Evolutionary conservation across 2,113 vertebrate genomes (phyloP), one percentile per base, ranked within the genome.

Genomic region (Cottus gobio): DNA sequence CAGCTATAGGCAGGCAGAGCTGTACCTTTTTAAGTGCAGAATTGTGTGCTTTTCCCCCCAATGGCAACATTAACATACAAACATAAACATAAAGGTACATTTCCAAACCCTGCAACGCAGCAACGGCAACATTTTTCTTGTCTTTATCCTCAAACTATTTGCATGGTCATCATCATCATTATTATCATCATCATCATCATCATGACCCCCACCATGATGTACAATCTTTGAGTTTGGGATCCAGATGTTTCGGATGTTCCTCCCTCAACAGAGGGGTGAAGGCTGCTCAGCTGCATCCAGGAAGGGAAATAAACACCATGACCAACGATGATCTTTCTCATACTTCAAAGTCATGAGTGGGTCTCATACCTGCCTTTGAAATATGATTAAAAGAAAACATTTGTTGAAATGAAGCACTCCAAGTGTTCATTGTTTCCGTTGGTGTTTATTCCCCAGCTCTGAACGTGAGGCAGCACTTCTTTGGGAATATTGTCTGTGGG

Each of bases 231-330:
- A 87, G 87, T 71, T 88, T 63, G 85, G 88, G 85, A 70, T 87
- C 73, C 90, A 80, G 84, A 91, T 90, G 71, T 87, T 88, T 82
- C 82, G 39, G 71, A 87, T 87, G 82, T 67, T 69, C 82, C 85
- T 85, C 81, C 71, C 13, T 83, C 13, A 0, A 18, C 24, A 64
- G 76, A 87, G 81, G 84, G 71, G 1, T 61, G 72, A 86, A 84
- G 84, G 66, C 79, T 44, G 50, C 67, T 69, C 58, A 4, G 56
- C 75, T 71, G 61, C 57, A 50, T 24, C 56, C 80, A 83, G 73
- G 77, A 37, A 0, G 22, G 76, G 80, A 77, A 79, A 75, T 30
- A 31, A 58, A 75, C 66, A 42, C 30, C 8, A 30, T 8, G 4
- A 60, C 4, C 44, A 54, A 30, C 11, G 18, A 5, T 20, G 1